A percentile compares a stretch with the other conserved stretches of the same genome.
Conservation (phyloP, 2,797 vertebrate genomes). For the Chelon auratus region DNA sequence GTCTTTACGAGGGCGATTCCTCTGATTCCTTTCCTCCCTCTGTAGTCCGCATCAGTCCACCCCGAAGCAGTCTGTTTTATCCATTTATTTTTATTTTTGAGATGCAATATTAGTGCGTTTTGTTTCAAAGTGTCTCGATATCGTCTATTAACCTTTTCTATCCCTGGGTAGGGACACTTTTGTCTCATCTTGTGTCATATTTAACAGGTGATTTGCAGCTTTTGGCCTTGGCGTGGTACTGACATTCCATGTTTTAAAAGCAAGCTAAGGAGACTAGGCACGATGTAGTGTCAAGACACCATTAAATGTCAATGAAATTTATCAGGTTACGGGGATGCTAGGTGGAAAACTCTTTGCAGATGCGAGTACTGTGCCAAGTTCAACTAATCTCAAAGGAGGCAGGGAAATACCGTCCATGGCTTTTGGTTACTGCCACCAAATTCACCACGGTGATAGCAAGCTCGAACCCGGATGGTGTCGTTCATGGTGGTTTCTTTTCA, state of each 20-base stretch:
- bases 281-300: no score
- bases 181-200: background rate
- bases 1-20: slow-evolving; percentile 27
- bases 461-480: no score
- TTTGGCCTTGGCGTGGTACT: background rate
- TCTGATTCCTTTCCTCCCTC: slow-evolving; percentile 45
- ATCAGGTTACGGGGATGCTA: no score
- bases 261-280: no score
- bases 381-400: no score
- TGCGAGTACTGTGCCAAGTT: no score
- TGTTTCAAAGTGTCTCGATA: background rate
- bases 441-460: no score
- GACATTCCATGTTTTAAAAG: background rate
- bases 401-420: no score
- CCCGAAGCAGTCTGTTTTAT: slow-evolving; percentile 23
- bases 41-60: slow-evolving; percentile 40
- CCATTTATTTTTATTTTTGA: slow-evolving; percentile 32
- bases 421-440: no score
- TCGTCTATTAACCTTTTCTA: background rate
- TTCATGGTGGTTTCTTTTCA: no score
- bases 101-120: slow-evolving; percentile 23
- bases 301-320: no score
- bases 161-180: background rate
- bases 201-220: background rate
- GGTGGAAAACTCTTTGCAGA: no score